These are phyloP conservation scores for Aix galericulata DNA, from an alignment of 2,113 vertebrate genomes.

Conservation along the genomic window DNA sequence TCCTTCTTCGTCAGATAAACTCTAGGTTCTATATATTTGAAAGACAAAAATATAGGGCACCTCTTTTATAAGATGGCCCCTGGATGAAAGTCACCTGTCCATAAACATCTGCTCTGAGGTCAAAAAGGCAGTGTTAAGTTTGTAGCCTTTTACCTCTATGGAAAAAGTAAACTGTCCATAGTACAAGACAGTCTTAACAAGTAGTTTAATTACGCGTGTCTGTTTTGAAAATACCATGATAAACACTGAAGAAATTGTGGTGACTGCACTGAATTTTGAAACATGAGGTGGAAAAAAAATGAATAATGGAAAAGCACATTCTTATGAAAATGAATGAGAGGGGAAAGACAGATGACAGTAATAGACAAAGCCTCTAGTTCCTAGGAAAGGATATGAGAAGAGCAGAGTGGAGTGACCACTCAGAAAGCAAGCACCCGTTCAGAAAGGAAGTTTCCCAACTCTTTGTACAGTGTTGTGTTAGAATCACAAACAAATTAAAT, in stretches of 20 bases:
- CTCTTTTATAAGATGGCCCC: neutral
- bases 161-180: neutral
- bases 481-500: accelerated
- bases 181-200: accelerated
- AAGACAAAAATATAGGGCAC: neutral
- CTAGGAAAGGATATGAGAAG: neutral
- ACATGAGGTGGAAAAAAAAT: neutral
- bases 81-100: neutral
- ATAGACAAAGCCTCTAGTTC: neutral
- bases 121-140: neutral
- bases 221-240: neutral
- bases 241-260: neutral
- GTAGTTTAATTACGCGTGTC: neutral
- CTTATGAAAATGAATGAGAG: neutral
- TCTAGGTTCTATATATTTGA: neutral
- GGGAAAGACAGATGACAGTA: neutral
- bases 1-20: neutral
- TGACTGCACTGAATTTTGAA: neutral
- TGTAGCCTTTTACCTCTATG: neutral
- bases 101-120: neutral
- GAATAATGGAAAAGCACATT: neutral
- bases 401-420: neutral
- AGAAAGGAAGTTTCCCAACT: neutral
- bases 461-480: neutral
- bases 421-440: neutral